Evolutionary conservation across 2,797 vertebrate genomes (phyloP), one percentile per base, ranked within the genome.

Genomic region (Eptatretus atami): DNA sequence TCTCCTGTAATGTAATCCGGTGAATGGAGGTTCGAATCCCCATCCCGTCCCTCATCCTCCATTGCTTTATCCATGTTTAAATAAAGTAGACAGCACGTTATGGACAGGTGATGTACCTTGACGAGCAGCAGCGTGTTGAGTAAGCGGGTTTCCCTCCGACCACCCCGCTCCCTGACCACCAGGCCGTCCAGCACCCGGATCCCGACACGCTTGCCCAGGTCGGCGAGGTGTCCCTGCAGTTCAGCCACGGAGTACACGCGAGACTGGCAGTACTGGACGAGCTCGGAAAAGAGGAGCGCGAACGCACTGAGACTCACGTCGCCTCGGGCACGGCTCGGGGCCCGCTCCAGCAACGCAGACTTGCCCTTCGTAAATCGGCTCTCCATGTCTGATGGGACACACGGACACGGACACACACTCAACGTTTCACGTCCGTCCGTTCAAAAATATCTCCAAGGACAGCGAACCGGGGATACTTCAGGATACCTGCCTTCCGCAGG

Each of bases 181-280:
- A 93, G 71, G 0, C 82, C 81, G 2, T 95, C 88, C 64, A 95
- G 74, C 53, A 85, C 75, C 5, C 85, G 79, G 1, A 78, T 77
- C 0, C 88, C 88, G 0, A 95, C 85, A 1, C 83, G 80, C 67
- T 81, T 82, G 14, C 88, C 88, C 75, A 93, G 74, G 4, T 77
- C 80, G 0, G 86, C 80, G 63, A 93, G 78, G 3, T 82, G 81
- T 0, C 79, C 78, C 72, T 95, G 87, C 24, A 95, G 81, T 75
- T 90, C 85, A 0, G 82, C 79, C 68, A 95, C 86, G 0, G 87
- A 95, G 75, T 85, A 90, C 8, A 93, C 88, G 0, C 86, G 80
- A 71, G 81, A 82, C 78, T 95, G 86, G 66, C 88, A 92, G 74
- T 95, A 93, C 77, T 95, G 86, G 1, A 95, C 85, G 74, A 92